These are phyloP conservation scores for Bovichtus diacanthus DNA, from an alignment of 2,797 vertebrate species.

Conservation along the genomic window DNA sequence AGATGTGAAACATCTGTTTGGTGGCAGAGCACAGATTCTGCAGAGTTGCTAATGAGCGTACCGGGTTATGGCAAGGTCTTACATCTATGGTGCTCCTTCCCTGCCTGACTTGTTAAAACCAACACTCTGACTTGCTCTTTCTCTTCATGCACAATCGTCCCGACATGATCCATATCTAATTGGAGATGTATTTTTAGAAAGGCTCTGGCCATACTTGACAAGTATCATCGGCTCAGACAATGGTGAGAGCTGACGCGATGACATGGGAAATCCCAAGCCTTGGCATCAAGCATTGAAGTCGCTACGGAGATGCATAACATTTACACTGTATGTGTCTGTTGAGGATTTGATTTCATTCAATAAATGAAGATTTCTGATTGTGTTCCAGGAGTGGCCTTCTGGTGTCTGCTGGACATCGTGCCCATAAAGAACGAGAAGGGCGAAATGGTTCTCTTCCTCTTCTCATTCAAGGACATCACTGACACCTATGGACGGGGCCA, in stretches of 20 bases:
- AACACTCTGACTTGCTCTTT: conserved; percentile 41
- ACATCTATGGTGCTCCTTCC: conserved; percentile 44
- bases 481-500: conserved; percentile 85
- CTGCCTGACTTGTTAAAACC: conserved; percentile 56
- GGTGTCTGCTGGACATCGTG: conserved; percentile 96
- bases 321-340: neutral
- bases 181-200: conserved; percentile 59
- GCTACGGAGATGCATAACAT: conserved; percentile 12
- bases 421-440: conserved; percentile 99
- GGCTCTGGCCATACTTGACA: conserved; percentile 26
- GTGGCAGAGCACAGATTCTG: conserved; percentile 54
- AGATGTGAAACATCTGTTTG: conserved; percentile 69
- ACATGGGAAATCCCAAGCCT: conserved; percentile 21
- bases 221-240: neutral
- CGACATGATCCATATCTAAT: conserved; percentile 51
- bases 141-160: conserved; percentile 28
- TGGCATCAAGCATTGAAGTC: neutral
- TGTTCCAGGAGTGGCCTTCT: conserved; percentile 89
- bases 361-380: conserved; percentile 32
- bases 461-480: conserved; percentile 98
- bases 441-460: conserved; percentile 97
- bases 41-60: conserved; percentile 72
- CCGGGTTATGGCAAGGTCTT: conserved; percentile 64
- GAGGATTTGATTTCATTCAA: conserved; percentile 3
- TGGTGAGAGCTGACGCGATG: conserved; percentile 24